Base-by-base conservation (phyloP, 2,888 invertebrate species). In the Brachynemurus nebulosus region DNA sequence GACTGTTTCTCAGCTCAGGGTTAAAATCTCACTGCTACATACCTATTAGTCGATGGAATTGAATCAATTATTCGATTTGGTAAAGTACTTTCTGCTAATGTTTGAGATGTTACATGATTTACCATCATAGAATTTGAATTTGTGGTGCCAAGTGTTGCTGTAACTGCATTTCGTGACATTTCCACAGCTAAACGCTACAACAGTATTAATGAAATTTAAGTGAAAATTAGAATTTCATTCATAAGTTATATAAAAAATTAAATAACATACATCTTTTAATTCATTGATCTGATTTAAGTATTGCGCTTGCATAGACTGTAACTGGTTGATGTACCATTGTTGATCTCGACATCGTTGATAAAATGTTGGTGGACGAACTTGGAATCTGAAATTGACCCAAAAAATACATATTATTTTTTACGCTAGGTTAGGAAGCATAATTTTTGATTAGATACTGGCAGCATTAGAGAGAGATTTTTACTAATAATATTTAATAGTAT, bases 291-390 rank as follows among this genome's bases (percentile, higher is more conserved):
- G 88, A 41, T 79, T 71, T 20, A 81, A 69, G 55, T 86, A 80
- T 57, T 88, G 86, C 57, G 79, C 78, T 63, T 89, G 88, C 54
- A 83, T 74, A 9, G 80, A 76, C 52, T 86, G 74, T 47, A 92
- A 67, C 62, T 90, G 89, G 59, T 79, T 80, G 52, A 91, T 90
- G 61, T 86, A 88, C 86, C 88, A 89, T 61, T 90, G 86, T 59
- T 90, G 90, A 65, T 93, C 93, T 49, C 91, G 76, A 60, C 90
- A 90, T 45, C 89, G 82, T 64, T 93, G 92, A 64, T 85, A 91
- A 67, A 89, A 93, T 37, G 91, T 92, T 4, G 92, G 91, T 21
- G 92, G 86, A 23, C 93, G 77, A 18, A 93, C 92, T 72, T 90
- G 86, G 66, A 90, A 90, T 58, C 84, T 81, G n/a, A n/a, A n/a